Conservation (phyloP, 2,113 vertebrate species). For the Vombatus ursinus region DNA sequence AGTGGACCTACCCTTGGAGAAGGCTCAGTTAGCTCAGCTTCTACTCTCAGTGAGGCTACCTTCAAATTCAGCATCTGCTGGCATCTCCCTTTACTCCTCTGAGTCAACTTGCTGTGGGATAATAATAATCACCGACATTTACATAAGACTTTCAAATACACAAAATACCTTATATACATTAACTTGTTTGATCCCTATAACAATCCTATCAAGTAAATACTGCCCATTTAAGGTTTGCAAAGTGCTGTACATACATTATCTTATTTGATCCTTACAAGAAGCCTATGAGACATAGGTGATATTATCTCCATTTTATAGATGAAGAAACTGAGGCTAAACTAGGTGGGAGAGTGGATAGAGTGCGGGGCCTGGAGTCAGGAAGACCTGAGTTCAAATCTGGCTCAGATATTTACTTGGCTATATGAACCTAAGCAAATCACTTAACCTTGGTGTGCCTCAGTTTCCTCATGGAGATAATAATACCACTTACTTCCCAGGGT, state of each 20-base stretch:
- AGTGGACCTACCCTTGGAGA: not conserved
- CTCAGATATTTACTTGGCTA: not conserved
- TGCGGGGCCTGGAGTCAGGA: not conserved
- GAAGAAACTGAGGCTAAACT: not conserved
- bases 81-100: not conserved
- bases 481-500: not conserved
- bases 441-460: not conserved
- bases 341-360: not conserved
- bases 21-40: not conserved
- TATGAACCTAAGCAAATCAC: not conserved
- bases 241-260: not conserved
- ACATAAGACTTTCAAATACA: not conserved
- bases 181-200: not conserved
- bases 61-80: not conserved
- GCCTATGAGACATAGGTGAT: not conserved
- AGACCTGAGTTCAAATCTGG: not conserved
- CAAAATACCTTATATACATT: not conserved
- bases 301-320: not conserved
- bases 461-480: not conserved
- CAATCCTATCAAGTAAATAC: not conserved
- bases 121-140: not conserved
- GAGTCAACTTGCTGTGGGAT: not conserved
- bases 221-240: not conserved
- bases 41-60: not conserved
- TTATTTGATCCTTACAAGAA: not conserved